A percentile compares a stretch with the other conserved stretches of the same genome.
phyloP scores from a whole-genome alignment of 2,888 invertebrate species.

The Antheraea yamamai region DNA sequence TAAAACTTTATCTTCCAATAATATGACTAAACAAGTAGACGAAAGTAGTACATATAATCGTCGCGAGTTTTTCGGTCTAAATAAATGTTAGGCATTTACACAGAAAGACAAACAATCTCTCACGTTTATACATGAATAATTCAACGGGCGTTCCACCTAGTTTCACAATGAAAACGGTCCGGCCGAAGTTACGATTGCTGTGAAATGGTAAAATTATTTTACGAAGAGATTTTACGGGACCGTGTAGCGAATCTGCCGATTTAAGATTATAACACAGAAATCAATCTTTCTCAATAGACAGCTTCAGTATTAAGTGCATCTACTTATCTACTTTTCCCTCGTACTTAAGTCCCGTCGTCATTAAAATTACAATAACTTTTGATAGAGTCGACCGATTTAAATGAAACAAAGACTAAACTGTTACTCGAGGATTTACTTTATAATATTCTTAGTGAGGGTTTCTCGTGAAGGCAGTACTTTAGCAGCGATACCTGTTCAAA shows the following conservation, averaged over 20 bases:
- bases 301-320: too few species aligned
- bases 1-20: background rate
- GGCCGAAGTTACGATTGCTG: conserved; percentile 32
- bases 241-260: conserved; percentile 31
- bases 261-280: background rate
- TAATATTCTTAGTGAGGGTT: too few species aligned
- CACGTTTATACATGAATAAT: conserved; percentile 45
- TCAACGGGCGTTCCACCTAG: conserved; percentile 43
- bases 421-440: too few species aligned
- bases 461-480: too few species aligned
- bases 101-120: conserved; percentile 7
- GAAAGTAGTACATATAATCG: background rate
- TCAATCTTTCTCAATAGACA: background rate
- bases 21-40: background rate
- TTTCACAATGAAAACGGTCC: conserved; percentile 34
- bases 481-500: too few species aligned
- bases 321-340: too few species aligned
- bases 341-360: too few species aligned
- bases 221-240: conserved; percentile 38
- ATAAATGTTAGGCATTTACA: background rate
- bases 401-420: too few species aligned
- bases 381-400: too few species aligned
- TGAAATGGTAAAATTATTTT: conserved; percentile 36
- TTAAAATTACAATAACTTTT: too few species aligned
- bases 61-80: background rate